These are phyloP conservation scores for Etheostoma cragini DNA, from an alignment of 2,113 vertebrate species.

Conservation along the genomic window DNA sequence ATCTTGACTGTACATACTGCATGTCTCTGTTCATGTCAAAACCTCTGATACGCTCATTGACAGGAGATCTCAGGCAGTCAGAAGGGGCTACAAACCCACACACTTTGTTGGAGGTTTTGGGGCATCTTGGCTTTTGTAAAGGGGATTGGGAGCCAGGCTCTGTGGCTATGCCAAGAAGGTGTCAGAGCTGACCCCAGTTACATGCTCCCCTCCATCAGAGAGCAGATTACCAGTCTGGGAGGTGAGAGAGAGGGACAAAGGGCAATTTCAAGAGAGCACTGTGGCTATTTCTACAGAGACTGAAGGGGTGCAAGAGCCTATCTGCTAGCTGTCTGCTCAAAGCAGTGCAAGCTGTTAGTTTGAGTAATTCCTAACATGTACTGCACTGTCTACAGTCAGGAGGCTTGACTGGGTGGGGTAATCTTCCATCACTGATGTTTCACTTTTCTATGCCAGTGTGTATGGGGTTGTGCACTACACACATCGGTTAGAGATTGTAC, in stretches of 20 bases:
- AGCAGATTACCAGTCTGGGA: slow-evolving; percentile 70
- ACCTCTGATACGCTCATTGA: slow-evolving; percentile 50
- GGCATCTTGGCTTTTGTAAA: slow-evolving; percentile 62
- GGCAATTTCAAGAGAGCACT: slow-evolving; percentile 54
- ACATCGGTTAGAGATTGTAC: neutral
- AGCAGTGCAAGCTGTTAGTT: slow-evolving; percentile 43
- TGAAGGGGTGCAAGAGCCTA: slow-evolving; percentile 46
- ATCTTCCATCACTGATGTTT: slow-evolving; percentile 36
- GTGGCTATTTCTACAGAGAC: slow-evolving; percentile 59
- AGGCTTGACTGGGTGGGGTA: slow-evolving; percentile 41
- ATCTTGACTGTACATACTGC: slow-evolving; percentile 21
- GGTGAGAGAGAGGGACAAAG: slow-evolving; percentile 54
- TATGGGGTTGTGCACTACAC: neutral
- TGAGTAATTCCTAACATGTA: slow-evolving; percentile 54
- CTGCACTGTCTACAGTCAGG: slow-evolving; percentile 40
- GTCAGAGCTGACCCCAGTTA: slow-evolving; percentile 66
- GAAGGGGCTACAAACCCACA: slow-evolving; percentile 37
- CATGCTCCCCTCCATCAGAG: slow-evolving; percentile 64
- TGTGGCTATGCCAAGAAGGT: slow-evolving; percentile 65
- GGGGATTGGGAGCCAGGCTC: slow-evolving; percentile 61
- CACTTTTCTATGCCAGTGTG: slow-evolving; percentile 20
- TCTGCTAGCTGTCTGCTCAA: slow-evolving; percentile 57
- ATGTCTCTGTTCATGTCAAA: slow-evolving; percentile 40
- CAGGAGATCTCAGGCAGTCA: slow-evolving; percentile 42
- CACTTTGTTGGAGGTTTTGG: slow-evolving; percentile 22